phyloP scores from a whole-genome alignment of 2,113 vertebrate species.

The Corydoras sp. region DNA sequence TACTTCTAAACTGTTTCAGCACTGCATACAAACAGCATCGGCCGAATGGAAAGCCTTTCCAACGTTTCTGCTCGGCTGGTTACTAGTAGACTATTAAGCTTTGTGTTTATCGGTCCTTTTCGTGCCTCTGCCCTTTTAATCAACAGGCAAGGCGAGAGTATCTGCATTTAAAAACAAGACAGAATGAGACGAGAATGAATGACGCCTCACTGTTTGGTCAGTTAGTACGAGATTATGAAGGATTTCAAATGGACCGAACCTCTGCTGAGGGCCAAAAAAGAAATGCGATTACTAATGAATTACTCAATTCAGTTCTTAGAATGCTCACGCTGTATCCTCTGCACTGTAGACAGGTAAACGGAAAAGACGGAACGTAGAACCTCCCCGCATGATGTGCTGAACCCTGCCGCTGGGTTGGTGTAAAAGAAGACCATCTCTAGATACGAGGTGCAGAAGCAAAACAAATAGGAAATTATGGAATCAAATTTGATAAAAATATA shows the following conservation, averaged over 20 bases:
- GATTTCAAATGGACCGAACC: neutral
- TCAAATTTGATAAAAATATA: no score
- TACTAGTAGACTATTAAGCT: conserved; percentile 51
- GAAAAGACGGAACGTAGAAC: no score
- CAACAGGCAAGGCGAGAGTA: neutral
- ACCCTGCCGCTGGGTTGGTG: no score
- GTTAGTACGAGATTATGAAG: neutral
- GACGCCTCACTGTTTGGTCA: neutral
- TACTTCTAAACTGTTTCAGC: conserved; percentile 75
- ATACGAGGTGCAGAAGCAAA: no score
- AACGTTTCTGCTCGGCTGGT: conserved; percentile 40
- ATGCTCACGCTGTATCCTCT: no score
- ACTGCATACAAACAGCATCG: conserved; percentile 66
- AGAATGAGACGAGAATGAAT: conserved; percentile 11
- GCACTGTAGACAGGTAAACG: no score
- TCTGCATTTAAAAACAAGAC: neutral
- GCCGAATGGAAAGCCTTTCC: conserved; percentile 57
- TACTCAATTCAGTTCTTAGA: no score
- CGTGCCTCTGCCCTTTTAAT: conserved; percentile 39
- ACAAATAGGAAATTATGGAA: no score
- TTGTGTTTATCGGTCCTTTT: conserved; percentile 54
- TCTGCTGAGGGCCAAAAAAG: neutral
- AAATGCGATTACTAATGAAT: neutral
- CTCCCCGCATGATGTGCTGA: no score
- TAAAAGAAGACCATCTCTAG: no score